Conservation (phyloP, 2,113 vertebrate genomes). For the Microcebus tavaratra region DNA sequence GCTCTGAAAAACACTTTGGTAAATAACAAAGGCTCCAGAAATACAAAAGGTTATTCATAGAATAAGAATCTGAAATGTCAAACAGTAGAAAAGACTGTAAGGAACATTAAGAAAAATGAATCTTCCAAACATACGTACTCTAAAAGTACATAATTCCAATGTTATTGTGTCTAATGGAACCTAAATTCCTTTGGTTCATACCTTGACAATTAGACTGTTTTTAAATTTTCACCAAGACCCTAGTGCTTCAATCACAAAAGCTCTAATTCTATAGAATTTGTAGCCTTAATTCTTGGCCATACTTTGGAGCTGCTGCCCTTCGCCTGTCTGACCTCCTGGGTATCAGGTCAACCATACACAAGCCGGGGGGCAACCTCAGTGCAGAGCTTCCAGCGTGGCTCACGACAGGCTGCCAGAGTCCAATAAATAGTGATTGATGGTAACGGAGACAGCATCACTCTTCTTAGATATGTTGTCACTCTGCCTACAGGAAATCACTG, state of each 20-base stretch:
- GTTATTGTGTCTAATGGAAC: not conserved
- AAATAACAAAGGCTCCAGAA: conserved; percentile 22
- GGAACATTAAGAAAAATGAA: conserved; percentile 27
- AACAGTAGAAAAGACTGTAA: not conserved
- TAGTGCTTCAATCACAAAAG: not conserved
- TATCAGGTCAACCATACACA: not conserved
- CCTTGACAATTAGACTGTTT: not conserved
- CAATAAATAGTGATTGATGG: conserved; percentile 79
- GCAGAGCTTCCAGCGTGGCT: not conserved
- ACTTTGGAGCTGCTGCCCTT: not conserved
- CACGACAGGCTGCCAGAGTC: conserved; percentile 36
- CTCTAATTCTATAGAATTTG: not conserved
- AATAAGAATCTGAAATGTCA: not conserved
- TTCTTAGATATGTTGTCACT: conserved; percentile 66
- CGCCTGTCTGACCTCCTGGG: not conserved
- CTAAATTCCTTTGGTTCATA: conserved; percentile 22
- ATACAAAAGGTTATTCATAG: not conserved
- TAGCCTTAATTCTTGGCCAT: not conserved
- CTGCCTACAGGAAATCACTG: conserved; percentile 60
- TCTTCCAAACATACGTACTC: not conserved
- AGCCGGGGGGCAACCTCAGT: conserved; percentile 28
- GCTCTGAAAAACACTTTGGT: not conserved
- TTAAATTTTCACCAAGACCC: conserved; percentile 10
- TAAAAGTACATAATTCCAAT: not conserved
- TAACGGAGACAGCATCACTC: conserved; percentile 68